phyloP scores from a whole-genome alignment of 2,797 vertebrate genomes.

The Halcyon smyrnensis region DNA sequence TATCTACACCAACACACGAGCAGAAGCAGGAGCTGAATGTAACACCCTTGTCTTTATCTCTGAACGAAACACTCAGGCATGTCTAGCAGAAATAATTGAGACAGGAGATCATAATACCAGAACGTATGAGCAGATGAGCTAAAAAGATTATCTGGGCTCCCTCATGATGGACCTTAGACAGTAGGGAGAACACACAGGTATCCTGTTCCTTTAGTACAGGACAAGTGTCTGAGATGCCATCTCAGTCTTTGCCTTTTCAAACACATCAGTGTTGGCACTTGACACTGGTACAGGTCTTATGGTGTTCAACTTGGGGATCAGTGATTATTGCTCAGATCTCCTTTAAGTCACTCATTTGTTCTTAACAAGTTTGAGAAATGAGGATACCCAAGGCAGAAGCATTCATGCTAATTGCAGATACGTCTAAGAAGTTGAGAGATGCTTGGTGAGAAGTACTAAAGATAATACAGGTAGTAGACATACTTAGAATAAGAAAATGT shows the following conservation, averaged over 20 bases:
- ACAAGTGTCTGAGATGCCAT: slow-evolving; percentile 2
- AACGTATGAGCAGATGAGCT: slow-evolving; percentile 19
- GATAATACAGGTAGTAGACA: neutral
- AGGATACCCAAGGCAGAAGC: neutral
- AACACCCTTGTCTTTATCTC: slow-evolving; percentile 64
- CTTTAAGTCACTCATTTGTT: slow-evolving; percentile 36
- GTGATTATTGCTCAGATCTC: slow-evolving; percentile 41
- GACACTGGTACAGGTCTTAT: slow-evolving; percentile 32
- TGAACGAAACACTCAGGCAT: slow-evolving; percentile 51
- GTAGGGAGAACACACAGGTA: slow-evolving; percentile 30
- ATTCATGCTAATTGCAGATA: neutral
- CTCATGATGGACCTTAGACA: slow-evolving; percentile 53
- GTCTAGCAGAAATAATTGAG: slow-evolving; percentile 71
- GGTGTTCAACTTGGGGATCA: slow-evolving; percentile 10
- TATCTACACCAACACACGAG: slow-evolving; percentile 30
- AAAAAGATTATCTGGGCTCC: slow-evolving; percentile 49
- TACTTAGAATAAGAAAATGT: neutral
- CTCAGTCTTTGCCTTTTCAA: slow-evolving; percentile 61
- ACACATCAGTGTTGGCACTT: slow-evolving; percentile 51
- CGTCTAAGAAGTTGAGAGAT: neutral
- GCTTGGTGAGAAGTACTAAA: neutral
- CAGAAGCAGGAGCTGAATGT: slow-evolving; percentile 17
- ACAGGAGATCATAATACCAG: slow-evolving; percentile 57
- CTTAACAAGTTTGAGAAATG: slow-evolving; percentile 42
- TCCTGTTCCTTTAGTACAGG: slow-evolving; percentile 11